Evolutionary conservation across 2,888 invertebrate species (phyloP), one percentile per base, ranked within the genome.

Genomic region (Rhamphomyia laevipes): DNA sequence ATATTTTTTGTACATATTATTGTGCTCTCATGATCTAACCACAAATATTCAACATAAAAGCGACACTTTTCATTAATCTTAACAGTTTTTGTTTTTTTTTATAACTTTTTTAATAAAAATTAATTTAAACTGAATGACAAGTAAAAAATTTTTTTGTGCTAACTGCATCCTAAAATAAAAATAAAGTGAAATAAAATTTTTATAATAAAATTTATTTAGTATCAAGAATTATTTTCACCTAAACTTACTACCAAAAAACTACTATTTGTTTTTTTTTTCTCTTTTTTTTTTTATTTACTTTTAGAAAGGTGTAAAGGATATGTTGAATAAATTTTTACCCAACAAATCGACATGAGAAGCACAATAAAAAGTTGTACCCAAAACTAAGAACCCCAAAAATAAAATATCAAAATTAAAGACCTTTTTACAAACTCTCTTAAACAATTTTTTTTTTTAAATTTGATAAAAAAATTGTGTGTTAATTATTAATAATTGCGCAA

Each of bases 301-400:
- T 56, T 58, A 56, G 54, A 57, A 57, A 55, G 38, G 58, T 56
- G 56, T 58, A 57, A 58, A 58, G 58, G 58, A 58, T 56, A 57
- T 58, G 57, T 57, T 57, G 53, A 58, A 58, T 56, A 56, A 56
- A 52, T 58, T 58, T 51, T 55, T 58, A 56, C 58, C 58, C 44
- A 58, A 58, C 55, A 56, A 57, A 57, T 55, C 58, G 53, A 56
- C 57, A 50, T 58, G 54, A 56, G 55, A 56, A 52, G 50, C 47
- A 47, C 50, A 44, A 44, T 15, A 46, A 18, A 40, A 42, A 7
- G 7, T 6, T 7, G 6, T 27, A 27, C 4, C 6, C 2, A 4
- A n/a, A n/a, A n/a, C n/a, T n/a, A n/a, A n/a, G n/a, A 27, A 27
- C 23, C 23, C 23, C 23, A 27, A 27, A 27, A 27, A n/a, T n/a